These are phyloP conservation scores for Papilio demoleus DNA, from an alignment of 2,888 invertebrate species.

Conservation along the genomic window DNA sequence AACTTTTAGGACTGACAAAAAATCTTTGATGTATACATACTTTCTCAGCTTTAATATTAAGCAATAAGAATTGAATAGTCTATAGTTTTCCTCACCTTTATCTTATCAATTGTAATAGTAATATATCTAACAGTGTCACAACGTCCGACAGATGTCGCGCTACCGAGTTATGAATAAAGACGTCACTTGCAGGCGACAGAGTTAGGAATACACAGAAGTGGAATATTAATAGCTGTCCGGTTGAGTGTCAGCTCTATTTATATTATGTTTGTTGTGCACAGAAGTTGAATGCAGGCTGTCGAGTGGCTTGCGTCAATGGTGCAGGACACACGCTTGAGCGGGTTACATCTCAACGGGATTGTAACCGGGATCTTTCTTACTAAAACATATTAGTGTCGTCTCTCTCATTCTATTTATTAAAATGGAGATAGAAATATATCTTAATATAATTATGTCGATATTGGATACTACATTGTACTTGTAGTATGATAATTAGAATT, in stretches of 20 bases:
- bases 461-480: no score
- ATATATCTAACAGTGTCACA: slow-evolving; percentile 14
- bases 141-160: slow-evolving; percentile 9
- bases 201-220: slow-evolving; percentile 30
- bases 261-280: slow-evolving; percentile 17
- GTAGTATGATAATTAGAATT: no score
- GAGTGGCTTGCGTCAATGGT: slow-evolving; percentile 1
- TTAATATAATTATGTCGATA: no score
- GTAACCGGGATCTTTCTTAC: no score
- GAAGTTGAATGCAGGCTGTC: slow-evolving; percentile 24
- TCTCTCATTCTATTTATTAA: no score
- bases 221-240: slow-evolving; percentile 29
- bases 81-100: background rate
- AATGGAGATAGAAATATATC: no score
- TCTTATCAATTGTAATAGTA: background rate
- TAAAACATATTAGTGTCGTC: no score
- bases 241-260: slow-evolving; percentile 35
- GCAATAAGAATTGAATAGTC: no score
- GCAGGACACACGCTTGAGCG: slow-evolving; percentile 14
- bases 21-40: no score
- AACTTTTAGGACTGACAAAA: no score
- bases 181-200: slow-evolving; percentile 24
- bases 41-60: no score
- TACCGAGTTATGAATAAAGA: slow-evolving; percentile 30
- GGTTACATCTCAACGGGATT: background rate